Percentiles rank a stretch among this genome's conserved stretches.
Conservation (phyloP, 2,888 invertebrate species). For the Epistrophe eligans region DNA sequence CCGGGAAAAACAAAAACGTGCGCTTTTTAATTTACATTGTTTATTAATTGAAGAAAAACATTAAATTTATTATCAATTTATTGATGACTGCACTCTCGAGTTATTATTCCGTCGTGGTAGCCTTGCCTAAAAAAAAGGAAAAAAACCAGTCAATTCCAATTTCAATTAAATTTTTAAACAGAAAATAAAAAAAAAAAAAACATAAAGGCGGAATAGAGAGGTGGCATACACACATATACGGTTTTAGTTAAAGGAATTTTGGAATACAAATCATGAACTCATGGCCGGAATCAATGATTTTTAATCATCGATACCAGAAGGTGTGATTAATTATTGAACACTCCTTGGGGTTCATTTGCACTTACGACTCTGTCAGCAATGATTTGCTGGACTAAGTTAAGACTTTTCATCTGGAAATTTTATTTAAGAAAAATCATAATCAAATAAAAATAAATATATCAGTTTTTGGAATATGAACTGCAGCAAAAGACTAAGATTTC, state of each 20-base stretch:
- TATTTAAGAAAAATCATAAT: slow-evolving; percentile 55
- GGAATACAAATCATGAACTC: slow-evolving; percentile 23
- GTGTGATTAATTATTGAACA: slow-evolving; percentile 54
- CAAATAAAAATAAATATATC: slow-evolving; percentile 9
- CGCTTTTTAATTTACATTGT: slow-evolving; percentile 48
- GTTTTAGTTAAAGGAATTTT: slow-evolving; percentile 50
- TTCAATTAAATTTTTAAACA: slow-evolving; percentile 31
- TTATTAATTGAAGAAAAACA: slow-evolving; percentile 56
- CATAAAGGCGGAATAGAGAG: background rate
- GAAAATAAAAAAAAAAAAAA: slow-evolving; percentile 25
- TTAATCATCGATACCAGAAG: slow-evolving; percentile 1
- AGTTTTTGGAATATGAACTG: background rate
- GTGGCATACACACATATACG: slow-evolving; percentile 22
- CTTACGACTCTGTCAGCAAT: slow-evolving; percentile 55
- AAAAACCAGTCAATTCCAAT: slow-evolving; percentile 26
- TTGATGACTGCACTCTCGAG: slow-evolving; percentile 38
- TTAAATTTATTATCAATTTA: slow-evolving; percentile 41
- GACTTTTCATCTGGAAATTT: slow-evolving; percentile 79
- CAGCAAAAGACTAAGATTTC: background rate
- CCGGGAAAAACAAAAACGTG: slow-evolving; percentile 26
- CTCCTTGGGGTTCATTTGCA: slow-evolving; percentile 38
- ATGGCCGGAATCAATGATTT: slow-evolving; percentile 2
- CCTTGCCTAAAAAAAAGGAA: slow-evolving; percentile 32
- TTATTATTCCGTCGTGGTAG: background rate
- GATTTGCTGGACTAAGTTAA: slow-evolving; percentile 47